A percentile compares a stretch with the other conserved stretches of the same genome.
Conservation (phyloP, 92 coral and sea anemone species). For the Nematostella vectensis region DNA sequence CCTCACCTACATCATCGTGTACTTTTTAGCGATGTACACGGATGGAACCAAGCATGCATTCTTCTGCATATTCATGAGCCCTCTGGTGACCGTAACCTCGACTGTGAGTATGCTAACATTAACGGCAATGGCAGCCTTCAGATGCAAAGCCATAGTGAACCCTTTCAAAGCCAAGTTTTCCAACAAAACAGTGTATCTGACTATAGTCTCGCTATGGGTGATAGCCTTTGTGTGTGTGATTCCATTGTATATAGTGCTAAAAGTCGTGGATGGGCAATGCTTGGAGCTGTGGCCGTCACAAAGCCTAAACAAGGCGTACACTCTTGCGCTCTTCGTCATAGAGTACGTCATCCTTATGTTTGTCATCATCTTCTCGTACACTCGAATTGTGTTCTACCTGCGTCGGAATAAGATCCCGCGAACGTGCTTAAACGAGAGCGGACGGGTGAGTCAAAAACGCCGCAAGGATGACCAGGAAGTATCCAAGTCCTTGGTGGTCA, state of each 20-base stretch:
- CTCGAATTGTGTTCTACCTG: constrained; percentile 2
- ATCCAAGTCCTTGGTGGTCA: neutral
- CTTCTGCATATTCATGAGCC: neutral
- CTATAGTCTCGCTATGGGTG: neutral
- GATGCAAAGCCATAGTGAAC: neutral
- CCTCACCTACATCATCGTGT: neutral
- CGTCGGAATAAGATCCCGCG: neutral
- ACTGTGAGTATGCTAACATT: neutral
- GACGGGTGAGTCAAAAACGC: neutral
- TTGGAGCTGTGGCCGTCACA: neutral
- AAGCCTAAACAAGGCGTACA: constrained; percentile 1
- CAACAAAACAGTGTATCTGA: neutral
- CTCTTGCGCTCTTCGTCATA: neutral
- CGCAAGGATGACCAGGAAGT: constrained; percentile 1
- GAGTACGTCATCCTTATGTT: neutral
- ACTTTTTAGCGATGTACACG: neutral
- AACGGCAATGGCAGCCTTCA: neutral
- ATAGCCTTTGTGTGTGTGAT: neutral
- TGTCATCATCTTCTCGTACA: neutral
- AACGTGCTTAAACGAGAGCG: neutral
- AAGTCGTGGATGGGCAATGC: neutral
- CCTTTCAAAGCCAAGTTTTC: neutral
- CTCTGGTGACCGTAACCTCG: neutral
- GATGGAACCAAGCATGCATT: neutral
- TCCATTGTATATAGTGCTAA: neutral